Evolutionary conservation across 2,113 vertebrate genomes (phyloP), one percentile per base, ranked within the genome.

Genomic region (Pachycephala philippinensis): DNA sequence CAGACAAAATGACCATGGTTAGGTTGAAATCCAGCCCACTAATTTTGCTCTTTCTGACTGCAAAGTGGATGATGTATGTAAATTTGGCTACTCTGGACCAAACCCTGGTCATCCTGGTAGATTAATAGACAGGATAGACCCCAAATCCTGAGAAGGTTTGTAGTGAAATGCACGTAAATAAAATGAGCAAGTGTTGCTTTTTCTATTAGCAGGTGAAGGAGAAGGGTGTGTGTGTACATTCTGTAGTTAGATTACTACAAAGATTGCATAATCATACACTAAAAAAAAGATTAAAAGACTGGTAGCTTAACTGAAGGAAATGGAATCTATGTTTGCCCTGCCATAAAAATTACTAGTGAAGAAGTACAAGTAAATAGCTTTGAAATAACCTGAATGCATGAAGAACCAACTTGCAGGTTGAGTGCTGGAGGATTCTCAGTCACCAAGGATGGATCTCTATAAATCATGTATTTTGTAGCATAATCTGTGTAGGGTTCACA

Each of bases 211-310:
- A 35, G 6, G 15, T 74, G 50, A 83, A 75, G 20, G 8, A 56
- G 27, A 37, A 60, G 18, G 1, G 4, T 37, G 9, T 16, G 10
- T 4, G 1, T 2, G 2, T 8, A 2, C 14, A 4, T 57, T 79
- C 11, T 53, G 17, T 20, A 53, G 28, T 42, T 79, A 63, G 6
- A 33, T 59, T 83, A 10, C 18, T 72, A 33, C 4, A 30, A 8
- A 63, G 39, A 9, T 35, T 71, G 6, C 6, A 8, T 83, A 56
- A 42, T 59, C 11, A 23, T 68, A 22, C 4, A 14, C 5, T 26
- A 28, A 59, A 45, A 83, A 35, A 13, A 47, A 59, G 18, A 70
- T 28, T 53, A 42, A 78, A 75, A 64, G 10, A 33, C 44, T 16
- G 15, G 7, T 45, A 40, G 11, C 14, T 54, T 42, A 76, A 54